A percentile compares a stretch with the other conserved stretches of the same genome.
Evolutionary conservation across 2,797 vertebrate species (phyloP).

Genomic region (Hydrophis major): DNA sequence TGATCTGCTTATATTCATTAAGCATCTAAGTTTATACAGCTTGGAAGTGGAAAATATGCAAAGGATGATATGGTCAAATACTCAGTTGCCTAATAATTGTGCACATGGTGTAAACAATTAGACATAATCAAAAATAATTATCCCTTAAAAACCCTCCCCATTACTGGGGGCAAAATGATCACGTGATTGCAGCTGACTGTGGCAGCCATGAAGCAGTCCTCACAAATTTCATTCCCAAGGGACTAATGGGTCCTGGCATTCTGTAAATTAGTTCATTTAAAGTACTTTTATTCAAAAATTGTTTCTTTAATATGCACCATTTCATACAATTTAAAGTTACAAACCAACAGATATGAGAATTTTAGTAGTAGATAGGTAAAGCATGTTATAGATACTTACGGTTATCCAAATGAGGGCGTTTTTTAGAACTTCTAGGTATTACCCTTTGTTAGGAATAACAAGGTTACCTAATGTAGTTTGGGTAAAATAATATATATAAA

Average conservation of each 20-base stretch:
- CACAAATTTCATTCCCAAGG: neutral
- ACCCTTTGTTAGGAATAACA: neutral
- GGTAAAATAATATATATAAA: too few relatives aligned
- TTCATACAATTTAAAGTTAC: neutral
- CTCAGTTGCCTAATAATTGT: too few relatives aligned
- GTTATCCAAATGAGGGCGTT: neutral
- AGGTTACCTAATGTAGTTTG: too few relatives aligned
- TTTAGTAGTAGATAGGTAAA: neutral
- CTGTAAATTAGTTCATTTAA: neutral
- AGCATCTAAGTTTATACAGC: too few relatives aligned
- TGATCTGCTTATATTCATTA: too few relatives aligned
- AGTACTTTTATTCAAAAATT: neutral
- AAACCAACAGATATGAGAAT: neutral
- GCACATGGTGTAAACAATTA: neutral
- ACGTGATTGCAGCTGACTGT: neutral
- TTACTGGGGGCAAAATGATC: neutral
- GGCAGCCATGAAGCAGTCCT: neutral
- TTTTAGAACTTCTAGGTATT: neutral
- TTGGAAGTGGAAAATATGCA: too few relatives aligned
- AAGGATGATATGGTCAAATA: too few relatives aligned
- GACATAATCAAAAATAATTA: neutral
- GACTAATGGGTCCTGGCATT: neutral
- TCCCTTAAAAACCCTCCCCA: neutral
- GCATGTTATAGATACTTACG: neutral
- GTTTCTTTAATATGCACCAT: neutral